phyloP scores from a whole-genome alignment of 2,797 vertebrate species.

The Toxotes lorentzi region DNA sequence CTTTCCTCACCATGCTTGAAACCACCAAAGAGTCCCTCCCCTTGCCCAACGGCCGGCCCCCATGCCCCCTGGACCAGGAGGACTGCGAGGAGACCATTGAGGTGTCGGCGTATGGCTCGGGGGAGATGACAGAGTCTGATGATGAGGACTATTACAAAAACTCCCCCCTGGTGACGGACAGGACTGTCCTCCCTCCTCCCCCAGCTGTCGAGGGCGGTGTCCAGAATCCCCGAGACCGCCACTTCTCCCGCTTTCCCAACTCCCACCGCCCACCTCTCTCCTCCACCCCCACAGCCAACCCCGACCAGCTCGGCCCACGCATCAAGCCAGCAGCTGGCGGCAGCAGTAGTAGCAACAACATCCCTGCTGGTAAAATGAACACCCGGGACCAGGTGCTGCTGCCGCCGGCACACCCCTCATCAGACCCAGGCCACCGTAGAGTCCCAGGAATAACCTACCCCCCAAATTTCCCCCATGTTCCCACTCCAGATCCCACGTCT shows the following conservation, averaged over 20 bases:
- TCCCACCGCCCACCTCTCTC: constrained; percentile 82
- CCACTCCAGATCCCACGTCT: constrained; percentile 93
- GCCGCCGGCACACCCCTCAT: constrained; percentile 85
- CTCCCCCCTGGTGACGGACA: constrained; percentile 90
- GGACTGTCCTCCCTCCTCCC: constrained; percentile 89
- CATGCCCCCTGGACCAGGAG: constrained; percentile 90
- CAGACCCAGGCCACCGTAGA: constrained; percentile 85
- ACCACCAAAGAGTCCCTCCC: constrained; percentile 93
- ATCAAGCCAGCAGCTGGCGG: constrained; percentile 74
- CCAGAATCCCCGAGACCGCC: constrained; percentile 82
- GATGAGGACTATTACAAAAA: constrained; percentile 97
- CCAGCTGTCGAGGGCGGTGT: constrained; percentile 80
- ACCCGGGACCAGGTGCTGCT: constrained; percentile 90
- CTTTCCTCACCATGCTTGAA: constrained; percentile 91
- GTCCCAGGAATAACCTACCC: constrained; percentile 88
- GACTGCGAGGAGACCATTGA: constrained; percentile 94
- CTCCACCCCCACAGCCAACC: constrained; percentile 81
- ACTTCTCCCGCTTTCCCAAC: constrained; percentile 82
- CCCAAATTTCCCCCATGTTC: constrained; percentile 92
- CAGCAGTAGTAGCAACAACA: constrained; percentile 79
- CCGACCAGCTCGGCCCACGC: constrained; percentile 79
- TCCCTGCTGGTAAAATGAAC: constrained; percentile 95
- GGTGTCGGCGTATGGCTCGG: constrained; percentile 93
- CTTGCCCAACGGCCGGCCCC: constrained; percentile 86
- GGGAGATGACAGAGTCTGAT: constrained; percentile 94